Evolutionary conservation across 2,888 invertebrate genomes (phyloP).

Genomic region (Biston stratarius): DNA sequence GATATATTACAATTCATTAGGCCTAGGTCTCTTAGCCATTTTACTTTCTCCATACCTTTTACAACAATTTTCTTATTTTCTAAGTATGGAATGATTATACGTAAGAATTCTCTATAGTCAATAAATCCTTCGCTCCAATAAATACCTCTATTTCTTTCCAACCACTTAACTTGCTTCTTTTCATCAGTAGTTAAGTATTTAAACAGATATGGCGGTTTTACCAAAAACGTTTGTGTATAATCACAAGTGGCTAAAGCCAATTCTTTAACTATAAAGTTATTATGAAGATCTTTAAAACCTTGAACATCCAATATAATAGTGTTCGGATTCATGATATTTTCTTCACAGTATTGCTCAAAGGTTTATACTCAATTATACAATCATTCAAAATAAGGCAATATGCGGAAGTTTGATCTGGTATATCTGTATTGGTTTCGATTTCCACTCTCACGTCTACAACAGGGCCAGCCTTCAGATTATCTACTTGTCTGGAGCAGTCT

Average conservation of each 20-base stretch:
- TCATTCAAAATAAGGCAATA: constrained; percentile 51
- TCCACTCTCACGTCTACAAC: constrained; percentile 47
- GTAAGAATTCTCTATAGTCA: background rate
- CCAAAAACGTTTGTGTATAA: constrained; percentile 29
- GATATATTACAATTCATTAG: background rate
- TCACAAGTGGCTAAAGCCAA: constrained; percentile 34
- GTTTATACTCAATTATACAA: constrained; percentile 44
- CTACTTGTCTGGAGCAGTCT: constrained; percentile 49
- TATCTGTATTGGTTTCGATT: constrained; percentile 41
- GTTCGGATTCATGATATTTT: constrained; percentile 33
- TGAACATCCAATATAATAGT: constrained; percentile 1
- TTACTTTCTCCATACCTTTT: background rate
- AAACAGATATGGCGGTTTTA: constrained; percentile 42
- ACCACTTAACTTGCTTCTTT: constrained; percentile 12
- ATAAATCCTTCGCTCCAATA: background rate
- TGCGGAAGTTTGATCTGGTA: constrained; percentile 45
- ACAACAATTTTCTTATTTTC: background rate
- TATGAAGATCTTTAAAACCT: constrained; percentile 24
- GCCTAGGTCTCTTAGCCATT: background rate
- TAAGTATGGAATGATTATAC: background rate
- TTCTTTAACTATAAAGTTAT: constrained; percentile 44
- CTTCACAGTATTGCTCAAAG: constrained; percentile 41
- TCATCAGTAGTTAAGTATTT: background rate
- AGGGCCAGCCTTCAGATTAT: constrained; percentile 47
- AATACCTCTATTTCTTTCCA: background rate